Evolutionary conservation across 2,888 invertebrate genomes (phyloP).

Genomic region (Chrysomela aeneicollis): DNA sequence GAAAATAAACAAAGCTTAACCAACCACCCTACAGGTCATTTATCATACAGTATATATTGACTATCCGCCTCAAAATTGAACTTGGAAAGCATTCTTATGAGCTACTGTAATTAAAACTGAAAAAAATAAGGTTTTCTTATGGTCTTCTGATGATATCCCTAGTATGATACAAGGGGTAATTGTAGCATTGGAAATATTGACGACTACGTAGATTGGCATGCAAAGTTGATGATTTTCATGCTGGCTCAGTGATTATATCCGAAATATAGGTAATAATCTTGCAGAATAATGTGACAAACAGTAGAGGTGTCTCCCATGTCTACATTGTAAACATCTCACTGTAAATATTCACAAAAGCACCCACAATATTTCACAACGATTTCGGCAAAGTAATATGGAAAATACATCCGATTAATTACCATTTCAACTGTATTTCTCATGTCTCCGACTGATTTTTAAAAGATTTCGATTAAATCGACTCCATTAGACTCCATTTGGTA

Average conservation of each 20-base stretch:
- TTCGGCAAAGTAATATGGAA: constrained; percentile 51
- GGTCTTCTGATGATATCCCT: constrained; percentile 52
- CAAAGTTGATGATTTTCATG: constrained; percentile 38
- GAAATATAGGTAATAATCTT: constrained; percentile 48
- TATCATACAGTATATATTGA: background rate
- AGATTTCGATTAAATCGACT: constrained; percentile 71
- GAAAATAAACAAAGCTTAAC: constrained; percentile 33
- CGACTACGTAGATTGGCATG: constrained; percentile 34
- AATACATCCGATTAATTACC: constrained; percentile 57
- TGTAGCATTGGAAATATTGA: constrained; percentile 25
- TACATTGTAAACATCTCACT: constrained; percentile 63
- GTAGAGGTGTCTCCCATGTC: constrained; percentile 64
- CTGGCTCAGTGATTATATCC: constrained; percentile 36
- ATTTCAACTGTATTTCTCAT: constrained; percentile 62
- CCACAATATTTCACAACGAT: constrained; percentile 52
- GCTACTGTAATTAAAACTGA: constrained; percentile 42
- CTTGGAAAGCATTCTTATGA: constrained; percentile 32
- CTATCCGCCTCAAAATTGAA: constrained; percentile 11
- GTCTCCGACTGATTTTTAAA: constrained; percentile 65
- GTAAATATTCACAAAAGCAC: constrained; percentile 54
- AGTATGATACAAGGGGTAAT: constrained; percentile 17
- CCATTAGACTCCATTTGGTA: constrained; percentile 70
- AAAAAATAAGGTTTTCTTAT: constrained; percentile 46
- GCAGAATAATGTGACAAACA: constrained; percentile 56
- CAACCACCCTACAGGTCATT: background rate